Conservation (phyloP, 2,888 invertebrate genomes). For the Taphrorychus bicolor region DNA sequence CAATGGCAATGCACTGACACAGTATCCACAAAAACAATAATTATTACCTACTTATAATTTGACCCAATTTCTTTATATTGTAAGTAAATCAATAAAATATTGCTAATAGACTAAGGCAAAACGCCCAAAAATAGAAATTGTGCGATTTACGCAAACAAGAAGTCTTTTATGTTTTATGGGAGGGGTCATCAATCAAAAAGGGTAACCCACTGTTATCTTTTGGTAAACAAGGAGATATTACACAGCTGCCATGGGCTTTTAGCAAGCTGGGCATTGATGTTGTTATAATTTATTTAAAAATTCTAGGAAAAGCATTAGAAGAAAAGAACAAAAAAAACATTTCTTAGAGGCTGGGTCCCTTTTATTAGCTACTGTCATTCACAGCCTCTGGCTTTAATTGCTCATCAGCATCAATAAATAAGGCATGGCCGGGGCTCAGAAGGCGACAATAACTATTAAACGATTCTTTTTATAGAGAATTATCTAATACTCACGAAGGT, state of each 20-base stretch:
- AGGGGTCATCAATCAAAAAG: slow-evolving; percentile 9
- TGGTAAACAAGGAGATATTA: neutral
- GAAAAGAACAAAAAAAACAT: neutral
- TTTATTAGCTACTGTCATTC: slow-evolving; percentile 18
- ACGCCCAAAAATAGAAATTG: neutral
- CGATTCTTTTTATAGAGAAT: slow-evolving; percentile 22
- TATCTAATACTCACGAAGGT: slow-evolving; percentile 34
- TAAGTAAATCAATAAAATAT: no score
- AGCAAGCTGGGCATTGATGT: neutral
- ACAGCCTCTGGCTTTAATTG: slow-evolving; percentile 16
- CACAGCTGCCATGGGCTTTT: no score
- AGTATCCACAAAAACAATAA: neutral
- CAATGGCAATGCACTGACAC: neutral
- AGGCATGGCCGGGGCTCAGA: slow-evolving; percentile 15
- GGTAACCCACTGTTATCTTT: neutral
- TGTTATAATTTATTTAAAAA: neutral
- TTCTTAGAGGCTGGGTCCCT: neutral
- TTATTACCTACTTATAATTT: no score
- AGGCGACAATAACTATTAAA: neutral
- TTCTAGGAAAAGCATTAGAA: neutral
- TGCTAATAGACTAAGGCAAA: neutral
- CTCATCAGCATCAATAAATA: slow-evolving; percentile 11
- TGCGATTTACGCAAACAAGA: neutral
- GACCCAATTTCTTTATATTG: no score
- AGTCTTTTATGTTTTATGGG: slow-evolving; percentile 1